These are phyloP conservation scores for Drosophila mercatorum DNA, from an alignment of 2,888 invertebrate species.

Conservation along the genomic window DNA sequence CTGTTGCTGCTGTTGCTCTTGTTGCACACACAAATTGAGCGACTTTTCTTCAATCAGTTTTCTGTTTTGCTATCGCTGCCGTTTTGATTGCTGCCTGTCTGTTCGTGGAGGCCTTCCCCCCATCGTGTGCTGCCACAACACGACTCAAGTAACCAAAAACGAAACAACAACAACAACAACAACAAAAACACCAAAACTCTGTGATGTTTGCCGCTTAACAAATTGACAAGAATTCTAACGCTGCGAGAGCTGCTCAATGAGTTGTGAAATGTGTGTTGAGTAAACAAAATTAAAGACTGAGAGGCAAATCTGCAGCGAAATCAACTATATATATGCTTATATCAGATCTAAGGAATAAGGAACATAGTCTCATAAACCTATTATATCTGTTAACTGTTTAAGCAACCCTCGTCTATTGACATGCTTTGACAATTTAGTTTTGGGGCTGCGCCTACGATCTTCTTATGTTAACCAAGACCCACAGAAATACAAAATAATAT, in stretches of 20 bases:
- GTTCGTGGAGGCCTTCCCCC: constrained; percentile 40
- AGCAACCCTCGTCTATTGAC: constrained; percentile 43
- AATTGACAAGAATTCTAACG: constrained; percentile 74
- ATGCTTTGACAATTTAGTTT: constrained; percentile 40
- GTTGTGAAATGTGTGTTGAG: constrained; percentile 1
- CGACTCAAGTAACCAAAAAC: constrained; percentile 45
- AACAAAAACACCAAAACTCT: constrained; percentile 17
- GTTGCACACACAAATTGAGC: constrained; percentile 21
- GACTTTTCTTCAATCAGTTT: constrained; percentile 40
- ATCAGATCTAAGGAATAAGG: too few species aligned
- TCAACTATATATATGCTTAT: too few species aligned
- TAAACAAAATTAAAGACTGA: not conserved
- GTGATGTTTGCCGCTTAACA: constrained; percentile 74
- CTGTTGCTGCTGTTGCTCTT: not conserved
- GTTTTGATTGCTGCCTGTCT: constrained; percentile 61
- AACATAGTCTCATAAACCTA: not conserved
- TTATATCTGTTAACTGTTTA: too few species aligned
- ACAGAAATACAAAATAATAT: constrained; percentile 41
- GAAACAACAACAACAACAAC: not conserved
- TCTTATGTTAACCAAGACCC: constrained; percentile 45
- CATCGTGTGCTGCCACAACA: constrained; percentile 42
- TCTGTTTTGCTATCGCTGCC: constrained; percentile 58
- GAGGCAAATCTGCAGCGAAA: too few species aligned
- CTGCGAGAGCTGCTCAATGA: constrained; percentile 43
- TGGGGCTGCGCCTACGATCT: constrained; percentile 56